Base-by-base conservation (phyloP, 2,113 vertebrate genomes). In the Psettodes erumei region DNA sequence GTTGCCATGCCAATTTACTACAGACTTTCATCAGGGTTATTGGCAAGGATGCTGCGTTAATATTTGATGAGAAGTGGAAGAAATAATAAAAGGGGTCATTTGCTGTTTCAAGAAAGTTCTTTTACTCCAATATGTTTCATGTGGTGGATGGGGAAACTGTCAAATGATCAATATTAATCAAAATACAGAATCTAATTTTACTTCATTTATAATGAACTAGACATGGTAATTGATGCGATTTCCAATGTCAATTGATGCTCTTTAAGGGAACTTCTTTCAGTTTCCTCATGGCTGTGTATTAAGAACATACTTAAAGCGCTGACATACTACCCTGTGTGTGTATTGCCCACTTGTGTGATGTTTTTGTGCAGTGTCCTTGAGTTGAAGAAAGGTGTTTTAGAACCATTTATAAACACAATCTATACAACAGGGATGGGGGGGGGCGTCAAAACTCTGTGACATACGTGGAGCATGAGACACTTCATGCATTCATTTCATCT, bases 1-100 rank as follows among this genome's bases (percentile, higher is more conserved):
- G 64, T 88, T 55, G 62, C 70, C 50, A 47, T 75, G 82, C 83
- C 83, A 84, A 85, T 88, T 88, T 74, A 54, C 16, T 67, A 68
- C 27, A 53, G 55, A 66, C 72, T 82, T 83, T 89, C 66, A 83
- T 78, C 72, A 69, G 60, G 40, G 66, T 81, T 84, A 87, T 83
- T 88, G 83, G 88, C 84, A 76, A 45, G 43, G 35, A 75, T 30
- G 58, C 56, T 11, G 51, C 33, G 69, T 78, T 81, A 83, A 90
- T 82, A 76, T 85, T 89, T 87, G 28, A 90, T 79, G 55, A 35
- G 37, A 21, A 55, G 51, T 10, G 74, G 56, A 63, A 60, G 21
- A 60, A 23, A 19, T 45, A 64, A 66, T 21, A 51, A 81, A 81
- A 72, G 51, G 8, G 19, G 43, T 8, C 12, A n/a, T 9, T 45